These are phyloP conservation scores for Drosophila ananassae DNA, from an alignment of 1,140 invertebrate genomes.

Conservation along the genomic window DNA sequence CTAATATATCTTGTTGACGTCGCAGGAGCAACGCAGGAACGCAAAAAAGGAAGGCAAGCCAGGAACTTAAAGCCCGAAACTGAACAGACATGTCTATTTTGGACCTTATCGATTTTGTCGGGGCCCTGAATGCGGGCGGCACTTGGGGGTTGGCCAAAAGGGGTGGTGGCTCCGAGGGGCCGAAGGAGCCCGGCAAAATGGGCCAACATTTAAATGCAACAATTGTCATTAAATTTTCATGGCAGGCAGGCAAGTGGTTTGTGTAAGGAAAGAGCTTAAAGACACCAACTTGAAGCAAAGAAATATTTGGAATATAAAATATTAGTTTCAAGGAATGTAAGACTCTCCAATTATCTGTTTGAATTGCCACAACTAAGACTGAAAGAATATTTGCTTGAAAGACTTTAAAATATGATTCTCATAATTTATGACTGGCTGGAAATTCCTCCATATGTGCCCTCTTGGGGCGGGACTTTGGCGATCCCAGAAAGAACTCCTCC, in stretches of 20 bases:
- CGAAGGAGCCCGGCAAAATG: constrained; percentile 46
- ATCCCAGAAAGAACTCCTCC: constrained; percentile 3
- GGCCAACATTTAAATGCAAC: constrained; percentile 76
- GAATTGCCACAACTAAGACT: constrained; percentile 13
- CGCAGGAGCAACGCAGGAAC: constrained; percentile 38
- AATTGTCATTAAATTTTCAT: constrained; percentile 75
- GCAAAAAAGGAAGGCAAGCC: constrained; percentile 3
- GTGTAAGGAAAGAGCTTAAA: background rate
- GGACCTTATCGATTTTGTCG: constrained; percentile 70
- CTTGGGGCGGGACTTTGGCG: constrained; percentile 16
- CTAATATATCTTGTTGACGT: constrained; percentile 75
- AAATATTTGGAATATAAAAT: background rate
- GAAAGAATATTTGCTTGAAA: constrained; percentile 4
- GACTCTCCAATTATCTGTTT: constrained; percentile 2
- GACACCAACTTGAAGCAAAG: constrained; percentile 32
- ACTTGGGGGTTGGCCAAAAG: constrained; percentile 6
- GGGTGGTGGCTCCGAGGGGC: background rate
- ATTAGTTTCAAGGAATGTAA: background rate
- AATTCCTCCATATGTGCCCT: constrained; percentile 23
- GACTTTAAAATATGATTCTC: constrained; percentile 40
- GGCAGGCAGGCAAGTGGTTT: constrained; percentile 13
- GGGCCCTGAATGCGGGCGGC: constrained; percentile 13
- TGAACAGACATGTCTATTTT: constrained; percentile 75
- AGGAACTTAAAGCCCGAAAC: constrained; percentile 14
- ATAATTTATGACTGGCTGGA: constrained; percentile 30